These are phyloP conservation scores for Scaptodrosophila latifasciaeformis DNA, from an alignment of 2,888 invertebrate genomes.

Conservation along the genomic window DNA sequence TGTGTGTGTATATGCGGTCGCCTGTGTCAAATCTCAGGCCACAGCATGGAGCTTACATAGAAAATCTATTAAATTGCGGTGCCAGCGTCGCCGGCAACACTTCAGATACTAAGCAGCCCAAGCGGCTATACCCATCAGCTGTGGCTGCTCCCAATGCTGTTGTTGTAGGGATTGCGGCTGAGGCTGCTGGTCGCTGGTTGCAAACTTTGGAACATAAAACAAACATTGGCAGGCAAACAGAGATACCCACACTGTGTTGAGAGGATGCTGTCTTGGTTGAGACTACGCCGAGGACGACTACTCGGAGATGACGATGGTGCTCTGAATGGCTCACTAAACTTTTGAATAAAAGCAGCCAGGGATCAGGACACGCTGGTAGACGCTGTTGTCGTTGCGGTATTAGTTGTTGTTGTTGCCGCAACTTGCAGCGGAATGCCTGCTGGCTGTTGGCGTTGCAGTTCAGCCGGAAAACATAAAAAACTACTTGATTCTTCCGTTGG, in stretches of 20 bases:
- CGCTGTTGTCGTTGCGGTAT: slow-evolving; percentile 7
- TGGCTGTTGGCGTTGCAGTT: slow-evolving; percentile 65
- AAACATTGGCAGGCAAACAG: slow-evolving; percentile 50
- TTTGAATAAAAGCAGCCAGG: slow-evolving; percentile 60
- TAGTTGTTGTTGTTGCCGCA: slow-evolving; percentile 32
- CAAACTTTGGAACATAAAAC: slow-evolving; percentile 68
- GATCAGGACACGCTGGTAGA: slow-evolving; percentile 21
- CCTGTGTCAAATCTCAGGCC: slow-evolving; percentile 60
- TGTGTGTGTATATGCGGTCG: slow-evolving; percentile 45
- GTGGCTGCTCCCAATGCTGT: background rate
- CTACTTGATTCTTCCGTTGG: slow-evolving; percentile 65
- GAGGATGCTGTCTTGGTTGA: slow-evolving; percentile 52
- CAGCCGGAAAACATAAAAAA: slow-evolving; percentile 70
- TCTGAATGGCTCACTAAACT: slow-evolving; percentile 68
- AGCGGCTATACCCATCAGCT: background rate
- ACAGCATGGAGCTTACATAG: slow-evolving; percentile 61
- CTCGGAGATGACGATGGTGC: slow-evolving; percentile 13
- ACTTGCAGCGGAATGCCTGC: slow-evolving; percentile 33
- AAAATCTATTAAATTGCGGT: slow-evolving; percentile 66
- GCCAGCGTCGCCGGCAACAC: slow-evolving; percentile 15
- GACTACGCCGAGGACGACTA: slow-evolving; percentile 42
- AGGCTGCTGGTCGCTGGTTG: slow-evolving; percentile 47
- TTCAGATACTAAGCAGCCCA: background rate
- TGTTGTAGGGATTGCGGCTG: slow-evolving; percentile 19
- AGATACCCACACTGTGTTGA: slow-evolving; percentile 17